Conservation (phyloP, 2,113 vertebrate genomes). For the Cryptotis parvus region DNA sequence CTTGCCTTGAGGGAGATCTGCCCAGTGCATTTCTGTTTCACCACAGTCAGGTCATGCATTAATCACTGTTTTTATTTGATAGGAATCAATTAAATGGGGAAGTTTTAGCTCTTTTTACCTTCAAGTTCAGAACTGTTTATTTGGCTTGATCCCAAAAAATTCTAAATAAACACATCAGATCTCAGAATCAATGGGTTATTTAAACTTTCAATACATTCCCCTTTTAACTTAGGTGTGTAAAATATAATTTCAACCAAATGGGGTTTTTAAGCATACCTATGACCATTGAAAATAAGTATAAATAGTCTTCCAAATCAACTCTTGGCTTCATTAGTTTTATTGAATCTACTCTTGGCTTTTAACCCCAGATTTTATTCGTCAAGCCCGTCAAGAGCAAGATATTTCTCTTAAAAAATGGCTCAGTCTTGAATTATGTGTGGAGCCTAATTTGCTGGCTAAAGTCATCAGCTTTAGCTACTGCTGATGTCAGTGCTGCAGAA, state of each 20-base stretch:
- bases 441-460: conserved; percentile 28
- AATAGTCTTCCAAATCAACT: conserved; percentile 17
- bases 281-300: conserved; percentile 12
- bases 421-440: neutral
- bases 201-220: neutral
- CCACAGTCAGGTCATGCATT: neutral
- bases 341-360: conserved; percentile 37
- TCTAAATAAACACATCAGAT: neutral
- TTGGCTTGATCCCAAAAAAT: neutral
- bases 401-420: neutral
- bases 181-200: neutral
- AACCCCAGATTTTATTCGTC: conserved; percentile 51
- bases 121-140: conserved; percentile 31
- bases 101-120: conserved; percentile 15
- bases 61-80: neutral
- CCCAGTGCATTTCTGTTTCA: neutral
- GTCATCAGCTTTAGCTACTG: neutral
- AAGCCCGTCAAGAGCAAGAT: conserved; percentile 36
- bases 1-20: neutral
- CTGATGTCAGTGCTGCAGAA: neutral
- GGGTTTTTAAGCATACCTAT: neutral
- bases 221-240: neutral
- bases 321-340: neutral
- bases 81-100: neutral
- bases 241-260: conserved; percentile 32